phyloP scores from a whole-genome alignment of 2,888 invertebrate species.

The Xestia sexstrigata region DNA sequence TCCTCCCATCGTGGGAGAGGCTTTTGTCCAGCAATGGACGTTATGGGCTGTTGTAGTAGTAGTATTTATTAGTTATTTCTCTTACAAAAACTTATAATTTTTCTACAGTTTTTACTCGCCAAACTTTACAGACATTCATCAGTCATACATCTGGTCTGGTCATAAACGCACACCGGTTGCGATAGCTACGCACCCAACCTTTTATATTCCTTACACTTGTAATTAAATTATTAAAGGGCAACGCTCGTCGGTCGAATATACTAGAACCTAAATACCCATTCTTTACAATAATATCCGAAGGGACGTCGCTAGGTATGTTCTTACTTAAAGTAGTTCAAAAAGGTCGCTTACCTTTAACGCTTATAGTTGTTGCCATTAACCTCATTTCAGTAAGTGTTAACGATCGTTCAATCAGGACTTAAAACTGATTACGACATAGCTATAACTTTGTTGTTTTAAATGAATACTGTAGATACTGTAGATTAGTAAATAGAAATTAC shows the following conservation, averaged over 20 bases:
- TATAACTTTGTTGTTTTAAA: constrained; percentile 2
- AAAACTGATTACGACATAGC: constrained; percentile 3
- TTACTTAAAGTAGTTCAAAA: constrained; percentile 25
- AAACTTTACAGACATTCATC: no score
- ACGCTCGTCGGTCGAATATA: neutral
- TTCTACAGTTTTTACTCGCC: no score
- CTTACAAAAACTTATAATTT: no score
- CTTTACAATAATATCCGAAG: neutral
- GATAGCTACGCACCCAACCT: no score
- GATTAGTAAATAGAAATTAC: no score
- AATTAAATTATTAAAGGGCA: constrained; percentile 3
- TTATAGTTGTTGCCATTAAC: constrained; percentile 52
- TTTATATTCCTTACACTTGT: neutral
- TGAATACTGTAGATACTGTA: neutral
- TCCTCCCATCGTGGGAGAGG: no score
- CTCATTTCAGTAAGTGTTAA: constrained; percentile 45
- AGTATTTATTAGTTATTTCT: no score
- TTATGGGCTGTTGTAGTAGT: no score
- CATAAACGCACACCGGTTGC: no score
- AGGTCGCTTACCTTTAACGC: constrained; percentile 43
- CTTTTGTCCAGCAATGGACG: no score
- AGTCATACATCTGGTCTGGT: no score
- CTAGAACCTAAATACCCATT: neutral
- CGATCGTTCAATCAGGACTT: constrained; percentile 17
- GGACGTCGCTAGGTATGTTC: constrained; percentile 3